phyloP scores from a whole-genome alignment of 2,797 vertebrate genomes.

The Echeneis naucrates region DNA sequence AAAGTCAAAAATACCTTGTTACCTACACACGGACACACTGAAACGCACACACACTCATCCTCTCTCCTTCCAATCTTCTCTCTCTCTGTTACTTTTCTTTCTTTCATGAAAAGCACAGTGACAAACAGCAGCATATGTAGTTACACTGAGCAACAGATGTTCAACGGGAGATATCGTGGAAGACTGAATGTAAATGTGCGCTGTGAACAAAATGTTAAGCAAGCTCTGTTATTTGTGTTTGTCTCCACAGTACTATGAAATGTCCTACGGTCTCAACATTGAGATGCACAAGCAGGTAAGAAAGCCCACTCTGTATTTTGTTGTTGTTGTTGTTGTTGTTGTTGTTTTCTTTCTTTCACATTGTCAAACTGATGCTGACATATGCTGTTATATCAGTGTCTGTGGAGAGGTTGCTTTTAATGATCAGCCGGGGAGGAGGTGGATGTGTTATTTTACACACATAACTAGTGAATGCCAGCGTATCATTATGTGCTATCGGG shows the following conservation, averaged over 20 bases:
- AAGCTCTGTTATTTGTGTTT: constrained; percentile 62
- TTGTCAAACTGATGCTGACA: neutral
- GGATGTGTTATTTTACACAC: constrained; percentile 37
- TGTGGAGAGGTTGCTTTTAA: constrained; percentile 14
- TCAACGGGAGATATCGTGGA: constrained; percentile 49
- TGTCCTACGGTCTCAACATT: constrained; percentile 98
- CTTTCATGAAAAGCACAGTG: constrained; percentile 47
- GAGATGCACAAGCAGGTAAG: constrained; percentile 98
- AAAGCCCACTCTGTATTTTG: constrained; percentile 5
- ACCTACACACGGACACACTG: constrained; percentile 33
- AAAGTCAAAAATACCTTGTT: constrained; percentile 60
- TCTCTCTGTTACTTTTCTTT: constrained; percentile 30
- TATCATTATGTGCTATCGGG: constrained; percentile 33
- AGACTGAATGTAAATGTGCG: constrained; percentile 48
- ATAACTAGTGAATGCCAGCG: constrained; percentile 28
- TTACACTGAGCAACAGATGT: constrained; percentile 63
- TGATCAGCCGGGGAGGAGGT: constrained; percentile 28
- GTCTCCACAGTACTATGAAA: constrained; percentile 94
- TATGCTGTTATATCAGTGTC: constrained; percentile 13
- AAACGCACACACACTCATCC: neutral
- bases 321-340: too few species aligned
- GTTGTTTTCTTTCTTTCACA: neutral
- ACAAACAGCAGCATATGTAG: constrained; percentile 61
- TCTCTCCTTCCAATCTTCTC: constrained; percentile 1
- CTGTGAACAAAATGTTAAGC: constrained; percentile 53